These are phyloP conservation scores for Triplophysa tibetana DNA, from an alignment of 2,113 vertebrate genomes.

Conservation along the genomic window DNA sequence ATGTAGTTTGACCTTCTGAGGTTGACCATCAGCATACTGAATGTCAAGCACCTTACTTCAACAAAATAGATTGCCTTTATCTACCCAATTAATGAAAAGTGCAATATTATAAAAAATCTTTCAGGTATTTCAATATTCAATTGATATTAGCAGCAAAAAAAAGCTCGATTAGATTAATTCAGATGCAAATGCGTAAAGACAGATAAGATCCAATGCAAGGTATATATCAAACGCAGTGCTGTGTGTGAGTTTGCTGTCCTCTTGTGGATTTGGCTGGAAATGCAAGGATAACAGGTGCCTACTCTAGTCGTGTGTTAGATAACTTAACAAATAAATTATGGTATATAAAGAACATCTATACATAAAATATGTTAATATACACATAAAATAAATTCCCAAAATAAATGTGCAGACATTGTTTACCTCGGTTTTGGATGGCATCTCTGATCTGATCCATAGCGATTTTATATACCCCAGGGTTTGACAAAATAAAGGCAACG, in stretches of 20 bases:
- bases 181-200: too few species aligned
- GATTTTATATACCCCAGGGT: conserved; percentile 67
- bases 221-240: background rate
- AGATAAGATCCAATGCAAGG: background rate
- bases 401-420: background rate
- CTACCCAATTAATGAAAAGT: too few species aligned
- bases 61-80: too few species aligned
- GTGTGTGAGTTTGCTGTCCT: conserved; percentile 35
- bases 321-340: background rate
- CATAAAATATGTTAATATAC: too few species aligned
- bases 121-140: too few species aligned
- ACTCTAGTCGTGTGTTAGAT: background rate
- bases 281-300: background rate
- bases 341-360: background rate
- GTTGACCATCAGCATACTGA: too few species aligned
- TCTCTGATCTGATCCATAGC: conserved; percentile 71
- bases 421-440: conserved; percentile 65
- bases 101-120: too few species aligned
- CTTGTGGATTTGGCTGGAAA: conserved; percentile 39
- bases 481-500: conserved; percentile 74
- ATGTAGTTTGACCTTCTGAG: too few species aligned
- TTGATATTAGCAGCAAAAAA: too few species aligned
- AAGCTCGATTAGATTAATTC: too few species aligned
- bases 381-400: too few species aligned
- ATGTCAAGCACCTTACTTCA: too few species aligned